Conservation (phyloP, 92 coral and sea anemone genomes). For the Pocillopora grandis region DNA sequence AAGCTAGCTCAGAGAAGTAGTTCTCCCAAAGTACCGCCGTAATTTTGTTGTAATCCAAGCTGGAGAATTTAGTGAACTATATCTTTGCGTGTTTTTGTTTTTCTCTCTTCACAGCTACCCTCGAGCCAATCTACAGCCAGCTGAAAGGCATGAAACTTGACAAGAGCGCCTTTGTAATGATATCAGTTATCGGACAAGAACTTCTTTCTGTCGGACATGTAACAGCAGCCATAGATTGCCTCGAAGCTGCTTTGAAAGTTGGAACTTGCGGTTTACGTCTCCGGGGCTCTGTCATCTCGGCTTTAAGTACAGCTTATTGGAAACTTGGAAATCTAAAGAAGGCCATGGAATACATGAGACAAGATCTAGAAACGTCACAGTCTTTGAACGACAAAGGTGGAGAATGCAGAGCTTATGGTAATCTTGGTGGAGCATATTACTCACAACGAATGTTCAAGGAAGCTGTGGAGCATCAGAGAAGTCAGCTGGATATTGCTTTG, state of each 20-base stretch:
- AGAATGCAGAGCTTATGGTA: conserved; percentile 94
- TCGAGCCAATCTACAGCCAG: conserved; percentile 78
- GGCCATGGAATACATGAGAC: conserved; percentile 92
- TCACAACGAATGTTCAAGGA: conserved; percentile 84
- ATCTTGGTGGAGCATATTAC: conserved; percentile 92
- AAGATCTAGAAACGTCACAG: conserved; percentile 88
- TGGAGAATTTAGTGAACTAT: not conserved
- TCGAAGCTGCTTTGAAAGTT: conserved; percentile 91
- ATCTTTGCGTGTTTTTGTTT: not conserved
- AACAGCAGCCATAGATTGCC: conserved; percentile 87
- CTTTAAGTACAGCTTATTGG: conserved; percentile 98
- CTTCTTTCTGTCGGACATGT: conserved; percentile 83
- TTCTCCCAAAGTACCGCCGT: not conserved
- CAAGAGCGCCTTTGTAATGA: conserved; percentile 93
- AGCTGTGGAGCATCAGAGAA: conserved; percentile 84
- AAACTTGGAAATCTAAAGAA: conserved; percentile 84
- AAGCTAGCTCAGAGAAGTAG: not conserved
- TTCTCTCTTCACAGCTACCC: conserved; percentile 53
- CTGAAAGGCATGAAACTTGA: conserved; percentile 87
- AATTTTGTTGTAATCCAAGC: not conserved
- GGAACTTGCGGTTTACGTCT: conserved; percentile 94
- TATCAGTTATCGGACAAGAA: conserved; percentile 97
- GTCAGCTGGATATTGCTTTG: conserved; percentile 86
- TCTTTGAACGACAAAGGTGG: conserved; percentile 92
- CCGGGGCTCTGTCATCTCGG: conserved; percentile 97